phyloP scores from a whole-genome alignment of 2,797 vertebrate species.

The Chaetophractus vellerosus region DNA sequence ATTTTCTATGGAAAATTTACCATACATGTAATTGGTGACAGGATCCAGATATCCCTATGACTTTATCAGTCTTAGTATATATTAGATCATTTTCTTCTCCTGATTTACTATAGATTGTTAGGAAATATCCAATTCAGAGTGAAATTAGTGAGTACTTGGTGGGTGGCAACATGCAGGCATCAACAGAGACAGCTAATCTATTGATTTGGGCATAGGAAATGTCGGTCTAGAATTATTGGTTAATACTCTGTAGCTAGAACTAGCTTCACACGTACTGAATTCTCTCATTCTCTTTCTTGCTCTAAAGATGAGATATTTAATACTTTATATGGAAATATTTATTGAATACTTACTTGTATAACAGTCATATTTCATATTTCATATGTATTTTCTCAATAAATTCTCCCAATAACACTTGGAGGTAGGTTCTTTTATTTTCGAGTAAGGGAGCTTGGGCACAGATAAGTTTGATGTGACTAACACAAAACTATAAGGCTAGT shows the following conservation, averaged over 20 bases:
- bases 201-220: constrained; percentile 1
- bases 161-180: background rate
- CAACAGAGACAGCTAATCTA: background rate
- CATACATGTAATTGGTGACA: background rate
- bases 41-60: background rate
- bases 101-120: background rate
- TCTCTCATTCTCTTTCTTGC: background rate
- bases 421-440: background rate
- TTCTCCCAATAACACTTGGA: background rate
- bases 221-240: background rate
- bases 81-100: constrained; percentile 6
- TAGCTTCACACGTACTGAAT: background rate
- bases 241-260: background rate
- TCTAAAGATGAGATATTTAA: background rate
- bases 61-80: background rate
- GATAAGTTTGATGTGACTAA: background rate
- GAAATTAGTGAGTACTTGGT: background rate
- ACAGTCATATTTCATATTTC: background rate
- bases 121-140: background rate
- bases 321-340: background rate
- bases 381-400: background rate
- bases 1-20: background rate
- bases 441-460: background rate
- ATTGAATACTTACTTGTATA: background rate
- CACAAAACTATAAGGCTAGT: background rate